Evolutionary conservation across 2,888 invertebrate species (phyloP).

Genomic region (Strigamia crassipes): DNA sequence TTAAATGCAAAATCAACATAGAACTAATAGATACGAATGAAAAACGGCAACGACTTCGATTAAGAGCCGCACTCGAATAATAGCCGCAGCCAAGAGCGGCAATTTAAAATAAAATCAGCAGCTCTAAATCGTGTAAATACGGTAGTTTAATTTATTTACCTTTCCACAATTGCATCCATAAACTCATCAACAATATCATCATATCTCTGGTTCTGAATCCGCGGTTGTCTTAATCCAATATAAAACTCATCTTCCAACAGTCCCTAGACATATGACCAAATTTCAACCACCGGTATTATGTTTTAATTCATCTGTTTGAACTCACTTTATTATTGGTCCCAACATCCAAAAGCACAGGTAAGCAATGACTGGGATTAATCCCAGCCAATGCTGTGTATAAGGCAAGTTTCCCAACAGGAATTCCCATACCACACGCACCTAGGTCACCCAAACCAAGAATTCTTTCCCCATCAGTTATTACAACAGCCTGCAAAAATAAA

Average conservation of each 20-base stretch:
- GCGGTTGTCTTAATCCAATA: conserved; percentile 84
- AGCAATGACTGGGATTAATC: conserved; percentile 90
- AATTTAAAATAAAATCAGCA: too few species aligned
- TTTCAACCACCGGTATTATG: too few species aligned
- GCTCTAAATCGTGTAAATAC: too few species aligned
- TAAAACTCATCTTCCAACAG: conserved; percentile 92
- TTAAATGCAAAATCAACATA: too few species aligned
- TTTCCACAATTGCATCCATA: conserved; percentile 82
- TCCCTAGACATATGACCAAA: conserved; percentile 61
- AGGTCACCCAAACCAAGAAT: conserved; percentile 97
- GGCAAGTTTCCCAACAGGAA: conserved; percentile 95
- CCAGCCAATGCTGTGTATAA: conserved; percentile 97
- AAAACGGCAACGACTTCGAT: too few species aligned
- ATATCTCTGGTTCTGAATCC: conserved; percentile 81
- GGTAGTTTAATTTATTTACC: background rate
- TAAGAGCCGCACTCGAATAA: too few species aligned
- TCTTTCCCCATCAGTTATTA: conserved; percentile 97
- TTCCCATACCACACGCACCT: conserved; percentile 98
- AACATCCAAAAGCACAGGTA: conserved; percentile 93
- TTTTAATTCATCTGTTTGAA: too few species aligned
- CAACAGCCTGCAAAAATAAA: conserved; percentile 64
- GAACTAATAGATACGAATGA: too few species aligned
- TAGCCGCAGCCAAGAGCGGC: too few species aligned
- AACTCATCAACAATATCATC: conserved; percentile 96
- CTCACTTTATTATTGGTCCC: conserved; percentile 76